These are phyloP conservation scores for Chinchilla lanigera DNA, from an alignment of 2,113 vertebrate species.

Conservation along the genomic window DNA sequence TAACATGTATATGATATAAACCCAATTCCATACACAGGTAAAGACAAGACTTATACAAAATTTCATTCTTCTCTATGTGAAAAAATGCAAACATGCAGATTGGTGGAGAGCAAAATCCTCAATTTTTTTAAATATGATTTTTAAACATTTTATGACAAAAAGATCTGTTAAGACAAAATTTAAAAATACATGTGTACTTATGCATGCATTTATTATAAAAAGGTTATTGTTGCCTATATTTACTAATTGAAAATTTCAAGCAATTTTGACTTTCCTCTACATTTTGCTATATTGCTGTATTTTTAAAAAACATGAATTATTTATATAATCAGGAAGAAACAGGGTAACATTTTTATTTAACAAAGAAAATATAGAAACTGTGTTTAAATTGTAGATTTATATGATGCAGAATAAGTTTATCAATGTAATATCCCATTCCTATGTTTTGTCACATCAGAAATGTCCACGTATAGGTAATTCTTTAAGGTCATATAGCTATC, in stretches of 20 bases:
- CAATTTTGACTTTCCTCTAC: conserved; percentile 33
- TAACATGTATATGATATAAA: neutral
- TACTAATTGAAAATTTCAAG: conserved; percentile 36
- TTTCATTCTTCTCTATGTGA: neutral
- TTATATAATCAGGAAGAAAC: conserved; percentile 58
- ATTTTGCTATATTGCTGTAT: neutral
- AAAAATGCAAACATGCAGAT: neutral
- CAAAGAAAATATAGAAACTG: neutral
- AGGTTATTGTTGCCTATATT: neutral
- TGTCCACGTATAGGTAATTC: neutral
- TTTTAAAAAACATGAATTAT: conserved; percentile 59
- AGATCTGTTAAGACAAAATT: neutral
- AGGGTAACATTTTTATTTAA: conserved; percentile 26
- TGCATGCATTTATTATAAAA: neutral
- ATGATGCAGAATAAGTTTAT: conserved; percentile 5
- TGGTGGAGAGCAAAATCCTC: neutral
- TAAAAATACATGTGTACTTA: neutral
- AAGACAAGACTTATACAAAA: neutral
- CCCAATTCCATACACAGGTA: neutral
- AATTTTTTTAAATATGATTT: neutral
- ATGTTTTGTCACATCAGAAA: neutral
- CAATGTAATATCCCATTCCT: neutral
- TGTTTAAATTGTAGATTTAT: neutral
- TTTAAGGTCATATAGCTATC: neutral
- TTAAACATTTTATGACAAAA: neutral